Conservation (phyloP, 92 coral and sea anemone genomes). For the Parazoanthus swiftii region DNA sequence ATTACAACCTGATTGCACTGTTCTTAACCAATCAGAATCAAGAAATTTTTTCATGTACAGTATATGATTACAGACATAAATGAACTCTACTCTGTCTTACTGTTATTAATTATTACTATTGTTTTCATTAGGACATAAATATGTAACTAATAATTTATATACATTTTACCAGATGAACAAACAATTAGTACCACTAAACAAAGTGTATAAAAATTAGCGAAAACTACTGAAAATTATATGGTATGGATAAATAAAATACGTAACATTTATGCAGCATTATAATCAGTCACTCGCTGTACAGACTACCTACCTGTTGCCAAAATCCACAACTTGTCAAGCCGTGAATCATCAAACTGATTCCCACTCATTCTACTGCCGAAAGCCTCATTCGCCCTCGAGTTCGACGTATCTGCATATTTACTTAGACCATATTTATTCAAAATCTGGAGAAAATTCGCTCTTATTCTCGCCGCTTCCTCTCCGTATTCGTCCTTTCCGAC, state of each 20-base stretch:
- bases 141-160: no score
- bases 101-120: no score
- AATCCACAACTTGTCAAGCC: conserved; percentile 81
- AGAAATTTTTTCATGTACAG: no score
- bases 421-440: conserved; percentile 67
- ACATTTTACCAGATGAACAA: no score
- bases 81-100: no score
- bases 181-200: no score
- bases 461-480: conserved; percentile 68
- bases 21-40: no score
- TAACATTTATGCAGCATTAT: not conserved
- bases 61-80: no score
- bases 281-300: not conserved
- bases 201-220: no score
- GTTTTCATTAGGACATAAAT: no score
- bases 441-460: conserved; percentile 66
- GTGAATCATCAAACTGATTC: conserved; percentile 57
- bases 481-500: conserved; percentile 88
- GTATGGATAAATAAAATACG: not conserved
- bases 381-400: conserved; percentile 40
- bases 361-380: conserved; percentile 53
- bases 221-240: no score
- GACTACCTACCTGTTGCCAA: conserved; percentile 70
- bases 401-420: conserved; percentile 18
- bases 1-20: no score